Evolutionary conservation across 2,113 vertebrate genomes (phyloP).

Genomic region (Daboia siamensis): DNA sequence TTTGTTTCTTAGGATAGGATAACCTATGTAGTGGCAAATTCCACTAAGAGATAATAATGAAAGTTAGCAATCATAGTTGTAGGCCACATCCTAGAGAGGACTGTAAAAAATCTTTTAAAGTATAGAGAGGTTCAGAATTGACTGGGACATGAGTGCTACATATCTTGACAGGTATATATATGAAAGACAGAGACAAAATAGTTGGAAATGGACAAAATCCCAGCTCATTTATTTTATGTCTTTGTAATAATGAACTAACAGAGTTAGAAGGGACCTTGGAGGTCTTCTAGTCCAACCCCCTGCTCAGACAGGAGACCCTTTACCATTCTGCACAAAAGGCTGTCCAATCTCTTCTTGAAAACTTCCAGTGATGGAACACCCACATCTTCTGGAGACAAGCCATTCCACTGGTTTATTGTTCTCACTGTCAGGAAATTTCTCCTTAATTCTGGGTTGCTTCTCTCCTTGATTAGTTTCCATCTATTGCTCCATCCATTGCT

Average conservation of each 20-base stretch:
- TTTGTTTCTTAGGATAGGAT: not conserved
- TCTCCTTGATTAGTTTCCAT: not conserved
- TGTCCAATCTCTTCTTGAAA: not conserved
- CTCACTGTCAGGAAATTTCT: not conserved
- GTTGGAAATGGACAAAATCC: not conserved
- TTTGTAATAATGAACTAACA: not conserved
- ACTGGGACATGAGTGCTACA: not conserved
- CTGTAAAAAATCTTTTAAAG: not conserved
- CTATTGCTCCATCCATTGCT: not conserved
- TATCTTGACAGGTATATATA: not conserved
- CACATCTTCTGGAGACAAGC: not conserved
- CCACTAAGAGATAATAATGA: not conserved
- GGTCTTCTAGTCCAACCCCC: not conserved
- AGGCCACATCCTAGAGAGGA: not conserved
- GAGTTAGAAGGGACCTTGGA: no score
- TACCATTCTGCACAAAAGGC: no score
- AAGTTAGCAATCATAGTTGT: not conserved
- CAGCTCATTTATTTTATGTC: not conserved
- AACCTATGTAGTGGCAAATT: not conserved
- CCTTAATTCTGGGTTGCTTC: not conserved
- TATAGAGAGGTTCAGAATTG: not conserved
- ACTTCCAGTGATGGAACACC: not conserved
- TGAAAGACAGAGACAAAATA: not conserved
- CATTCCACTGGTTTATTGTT: not conserved
- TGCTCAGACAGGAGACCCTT: no score